Base-by-base conservation (phyloP, 2,113 vertebrate species). In the Pseudois nayaur region DNA sequence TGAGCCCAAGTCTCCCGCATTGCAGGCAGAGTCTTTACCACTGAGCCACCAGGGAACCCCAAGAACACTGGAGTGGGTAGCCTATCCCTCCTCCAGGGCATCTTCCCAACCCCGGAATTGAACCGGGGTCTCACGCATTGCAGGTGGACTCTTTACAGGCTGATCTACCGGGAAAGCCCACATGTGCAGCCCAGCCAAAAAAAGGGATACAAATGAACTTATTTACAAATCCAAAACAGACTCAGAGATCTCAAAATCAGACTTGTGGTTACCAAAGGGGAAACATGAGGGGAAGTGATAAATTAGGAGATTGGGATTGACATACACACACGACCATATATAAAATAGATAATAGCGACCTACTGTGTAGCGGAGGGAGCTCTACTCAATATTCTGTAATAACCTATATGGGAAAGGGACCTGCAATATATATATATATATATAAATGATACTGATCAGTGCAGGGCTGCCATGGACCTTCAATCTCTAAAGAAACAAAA, bases 1-100 rank as follows among this genome's bases (percentile, higher is more conserved):
- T 19, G 5, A 71, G 36, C n/a, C 17, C n/a, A 11, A 36, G n/a
- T 36, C 64, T 71, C n/a, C 8, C 0, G 1, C 64, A 21, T n/a
- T 36, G 64, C n/a, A 21, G 33, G 64, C 64, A 67, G 33, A 36
- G 5, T 67, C 64, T 21, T 67, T 67, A 36, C 33, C 0, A 0
- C 17, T 36, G 8, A n/a, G 64, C 64, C 17, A 67, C 64, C 64
- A 36, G 9, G 64, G 64, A 67, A 67, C 2, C 33, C 64, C 64
- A 36, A 67, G 64, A 36, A 67, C 19, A 21, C 64, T 67, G 64
- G 64, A 67, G 17, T 11, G n/a, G 64, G 64, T 1, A 3, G 64
- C 64, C 64, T 36, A 67, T 21, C n/a, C n/a, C n/a, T 71, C n/a
- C n/a, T 71, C 67, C 67, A 71, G n/a, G 67, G 9, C 8, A 71